Percentiles rank a stretch among this genome's conserved stretches.
These are phyloP conservation scores for Boulengeromyrus knoepffleri DNA, from an alignment of 2,113 vertebrate genomes.

Conservation along the genomic window DNA sequence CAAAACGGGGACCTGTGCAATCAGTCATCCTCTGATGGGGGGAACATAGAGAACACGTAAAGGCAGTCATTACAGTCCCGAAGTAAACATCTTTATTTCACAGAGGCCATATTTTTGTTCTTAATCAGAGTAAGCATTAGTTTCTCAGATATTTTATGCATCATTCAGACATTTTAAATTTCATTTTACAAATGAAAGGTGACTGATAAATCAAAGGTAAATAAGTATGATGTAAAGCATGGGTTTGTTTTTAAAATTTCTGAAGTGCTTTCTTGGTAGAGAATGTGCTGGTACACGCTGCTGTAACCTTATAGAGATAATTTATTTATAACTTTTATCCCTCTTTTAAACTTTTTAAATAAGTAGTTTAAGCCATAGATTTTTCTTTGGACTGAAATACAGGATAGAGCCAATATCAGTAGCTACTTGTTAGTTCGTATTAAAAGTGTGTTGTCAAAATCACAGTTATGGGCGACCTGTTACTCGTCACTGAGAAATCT, in stretches of 20 bases:
- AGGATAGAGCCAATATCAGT: not conserved
- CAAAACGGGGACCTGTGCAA: not conserved
- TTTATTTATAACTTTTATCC: not conserved
- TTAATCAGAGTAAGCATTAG: not conserved
- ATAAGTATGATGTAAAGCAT: not conserved
- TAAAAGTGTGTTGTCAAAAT: not conserved
- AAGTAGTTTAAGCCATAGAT: not conserved
- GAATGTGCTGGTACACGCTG: not conserved
- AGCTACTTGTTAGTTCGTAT: not conserved
- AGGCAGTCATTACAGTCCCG: not conserved
- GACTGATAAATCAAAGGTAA: not conserved
- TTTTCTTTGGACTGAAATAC: not conserved
- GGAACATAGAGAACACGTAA: not conserved
- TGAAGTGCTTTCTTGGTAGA: not conserved
- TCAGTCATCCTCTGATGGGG: not conserved
- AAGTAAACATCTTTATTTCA: not conserved
- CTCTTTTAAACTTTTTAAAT: not conserved
- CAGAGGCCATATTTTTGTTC: not conserved
- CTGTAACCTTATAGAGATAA: not conserved
- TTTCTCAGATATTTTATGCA: not conserved
- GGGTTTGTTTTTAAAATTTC: not conserved
- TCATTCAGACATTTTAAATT: not conserved
- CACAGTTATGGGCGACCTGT: not conserved
- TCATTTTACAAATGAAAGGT: not conserved
- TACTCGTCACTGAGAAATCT: not conserved